phyloP scores from a whole-genome alignment of 2,113 vertebrate genomes.

The Periophthalmodon schlosseri region DNA sequence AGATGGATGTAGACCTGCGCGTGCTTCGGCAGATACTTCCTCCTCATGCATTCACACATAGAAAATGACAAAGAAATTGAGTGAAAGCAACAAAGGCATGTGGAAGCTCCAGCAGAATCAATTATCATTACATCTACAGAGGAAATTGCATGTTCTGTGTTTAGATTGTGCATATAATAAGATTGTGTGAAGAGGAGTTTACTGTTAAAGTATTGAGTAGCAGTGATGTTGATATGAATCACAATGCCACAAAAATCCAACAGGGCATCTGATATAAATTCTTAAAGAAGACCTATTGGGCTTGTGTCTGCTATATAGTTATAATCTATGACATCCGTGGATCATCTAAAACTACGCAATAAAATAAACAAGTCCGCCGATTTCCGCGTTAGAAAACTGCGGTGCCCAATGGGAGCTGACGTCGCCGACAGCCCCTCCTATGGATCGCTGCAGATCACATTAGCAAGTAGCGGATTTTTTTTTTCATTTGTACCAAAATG shows the following conservation, averaged over 20 bases:
- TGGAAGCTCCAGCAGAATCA: constrained; percentile 59
- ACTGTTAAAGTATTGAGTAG: background rate
- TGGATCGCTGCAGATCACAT: too few relatives aligned
- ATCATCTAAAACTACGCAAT: too few relatives aligned
- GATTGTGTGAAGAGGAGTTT: constrained; percentile 56
- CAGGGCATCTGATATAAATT: background rate
- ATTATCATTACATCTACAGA: constrained; percentile 59
- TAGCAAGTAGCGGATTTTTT: too few relatives aligned
- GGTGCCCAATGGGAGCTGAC: too few relatives aligned
- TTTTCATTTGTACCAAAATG: too few relatives aligned
- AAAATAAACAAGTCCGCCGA: too few relatives aligned
- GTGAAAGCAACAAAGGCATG: constrained; percentile 59
- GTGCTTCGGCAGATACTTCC: constrained; percentile 24
- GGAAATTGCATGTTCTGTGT: constrained; percentile 44
- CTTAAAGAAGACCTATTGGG: too few relatives aligned
- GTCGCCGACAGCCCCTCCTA: too few relatives aligned
- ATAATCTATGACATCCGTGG: too few relatives aligned
- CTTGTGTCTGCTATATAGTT: too few relatives aligned
- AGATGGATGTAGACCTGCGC: constrained; percentile 32
- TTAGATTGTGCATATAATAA: constrained; percentile 54
- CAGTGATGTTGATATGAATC: background rate
- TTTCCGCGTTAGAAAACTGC: too few relatives aligned
- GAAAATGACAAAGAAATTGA: constrained; percentile 62
- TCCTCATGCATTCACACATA: constrained; percentile 34
- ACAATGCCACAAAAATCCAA: background rate